Conservation (phyloP, 2,888 invertebrate genomes). For the Amitus sp. region DNA sequence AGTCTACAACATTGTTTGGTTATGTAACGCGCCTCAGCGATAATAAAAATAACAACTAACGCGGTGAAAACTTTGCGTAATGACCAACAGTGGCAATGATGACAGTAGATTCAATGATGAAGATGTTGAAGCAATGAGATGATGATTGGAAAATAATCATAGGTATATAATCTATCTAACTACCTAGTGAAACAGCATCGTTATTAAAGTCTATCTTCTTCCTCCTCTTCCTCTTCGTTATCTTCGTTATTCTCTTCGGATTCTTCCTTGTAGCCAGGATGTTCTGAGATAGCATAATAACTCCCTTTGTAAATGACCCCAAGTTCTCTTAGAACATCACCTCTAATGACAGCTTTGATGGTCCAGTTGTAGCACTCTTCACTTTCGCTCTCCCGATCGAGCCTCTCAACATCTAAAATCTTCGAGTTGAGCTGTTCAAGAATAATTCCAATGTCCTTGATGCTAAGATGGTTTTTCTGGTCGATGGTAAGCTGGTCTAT, state of each 20-base stretch:
- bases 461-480: constrained; percentile 90
- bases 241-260: constrained; percentile 74
- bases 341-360: constrained; percentile 93
- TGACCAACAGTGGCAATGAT: too few relatives aligned
- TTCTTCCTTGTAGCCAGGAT: constrained; percentile 92
- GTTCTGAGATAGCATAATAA: constrained; percentile 94
- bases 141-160: constrained; percentile 49
- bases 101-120: constrained; percentile 10
- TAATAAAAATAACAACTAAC: constrained; percentile 4
- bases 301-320: constrained; percentile 96
- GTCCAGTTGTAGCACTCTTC: constrained; percentile 97
- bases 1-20: too few relatives aligned
- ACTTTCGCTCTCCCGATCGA: constrained; percentile 91
- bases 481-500: constrained; percentile 94
- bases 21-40: too few relatives aligned
- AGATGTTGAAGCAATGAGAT: not conserved
- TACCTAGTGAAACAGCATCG: constrained; percentile 53
- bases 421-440: constrained; percentile 91
- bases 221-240: constrained; percentile 81
- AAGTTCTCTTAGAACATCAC: constrained; percentile 88
- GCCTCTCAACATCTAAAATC: constrained; percentile 91
- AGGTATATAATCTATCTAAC: constrained; percentile 57
- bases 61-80: not conserved
- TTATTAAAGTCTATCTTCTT: constrained; percentile 71
- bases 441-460: constrained; percentile 95